Percentiles rank a stretch among this genome's conserved stretches.
Conservation (phyloP, 1,140 invertebrate species). For the Sarcophaga peregrina region DNA sequence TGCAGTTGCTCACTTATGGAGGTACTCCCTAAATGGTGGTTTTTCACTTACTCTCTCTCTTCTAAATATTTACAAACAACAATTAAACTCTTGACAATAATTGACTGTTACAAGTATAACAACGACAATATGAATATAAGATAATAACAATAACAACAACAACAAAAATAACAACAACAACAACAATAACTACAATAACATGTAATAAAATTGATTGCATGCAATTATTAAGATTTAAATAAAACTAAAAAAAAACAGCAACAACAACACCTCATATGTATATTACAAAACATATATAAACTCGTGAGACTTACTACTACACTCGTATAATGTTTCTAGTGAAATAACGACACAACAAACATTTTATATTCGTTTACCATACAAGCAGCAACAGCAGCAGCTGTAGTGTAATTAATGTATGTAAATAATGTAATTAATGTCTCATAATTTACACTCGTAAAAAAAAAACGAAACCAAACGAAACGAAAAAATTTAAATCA, state of each 20-base stretch:
- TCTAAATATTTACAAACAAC: neutral
- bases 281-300: neutral
- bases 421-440: conserved; percentile 16
- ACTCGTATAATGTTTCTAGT: too few relatives aligned
- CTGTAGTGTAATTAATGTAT: conserved; percentile 4
- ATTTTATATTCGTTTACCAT: neutral
- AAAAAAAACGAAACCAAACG: too few relatives aligned
- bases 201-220: neutral
- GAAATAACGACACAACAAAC: neutral
- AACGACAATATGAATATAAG: neutral
- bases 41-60: neutral
- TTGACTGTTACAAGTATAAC: neutral
- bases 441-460: neutral
- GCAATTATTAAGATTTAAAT: neutral
- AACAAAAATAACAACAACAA: too few relatives aligned
- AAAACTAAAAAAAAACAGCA: neutral
- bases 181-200: too few relatives aligned
- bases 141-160: too few relatives aligned
- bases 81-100: neutral
- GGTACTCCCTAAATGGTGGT: too few relatives aligned
- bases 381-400: neutral
- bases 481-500: too few relatives aligned
- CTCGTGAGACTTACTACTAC: too few relatives aligned
- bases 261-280: neutral
- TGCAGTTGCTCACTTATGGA: too few relatives aligned